Evolutionary conservation across 2,888 invertebrate species (phyloP).

Genomic region (Dynastes hyllus): DNA sequence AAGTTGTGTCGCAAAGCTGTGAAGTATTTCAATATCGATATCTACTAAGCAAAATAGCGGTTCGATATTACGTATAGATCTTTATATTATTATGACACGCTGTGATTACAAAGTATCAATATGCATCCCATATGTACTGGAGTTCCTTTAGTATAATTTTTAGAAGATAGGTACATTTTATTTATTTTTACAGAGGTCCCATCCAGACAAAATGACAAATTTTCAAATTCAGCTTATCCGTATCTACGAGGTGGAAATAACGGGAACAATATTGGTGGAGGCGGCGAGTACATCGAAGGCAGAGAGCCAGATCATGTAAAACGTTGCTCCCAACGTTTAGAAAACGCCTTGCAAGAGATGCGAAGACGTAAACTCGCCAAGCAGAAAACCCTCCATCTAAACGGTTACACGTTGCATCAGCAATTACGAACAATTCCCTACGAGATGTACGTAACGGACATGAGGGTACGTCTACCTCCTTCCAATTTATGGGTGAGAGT

Average conservation of each 20-base stretch:
- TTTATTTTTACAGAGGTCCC: conserved; percentile 61
- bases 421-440: conserved; percentile 77
- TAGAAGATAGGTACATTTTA: background rate
- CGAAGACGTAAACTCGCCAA: conserved; percentile 75
- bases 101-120: too few relatives aligned
- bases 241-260: conserved; percentile 64
- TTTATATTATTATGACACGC: too few relatives aligned
- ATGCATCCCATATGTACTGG: too few relatives aligned
- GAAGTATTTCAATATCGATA: too few relatives aligned
- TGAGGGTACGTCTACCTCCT: conserved; percentile 80
- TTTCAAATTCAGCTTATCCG: conserved; percentile 66
- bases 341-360: conserved; percentile 80
- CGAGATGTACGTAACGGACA: conserved; percentile 81
- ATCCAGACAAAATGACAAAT: conserved; percentile 68
- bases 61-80: too few relatives aligned
- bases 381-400: conserved; percentile 73
- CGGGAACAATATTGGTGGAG: conserved; percentile 55
- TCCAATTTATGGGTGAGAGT: conserved; percentile 81
- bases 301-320: conserved; percentile 62
- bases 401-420: conserved; percentile 79
- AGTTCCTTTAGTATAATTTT: background rate
- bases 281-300: conserved; percentile 58
- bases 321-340: conserved; percentile 79
- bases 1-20: too few relatives aligned
- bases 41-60: too few relatives aligned